Evolutionary conservation across 2,888 invertebrate species (phyloP).

Genomic region (Dryocosmus kuriphilus): DNA sequence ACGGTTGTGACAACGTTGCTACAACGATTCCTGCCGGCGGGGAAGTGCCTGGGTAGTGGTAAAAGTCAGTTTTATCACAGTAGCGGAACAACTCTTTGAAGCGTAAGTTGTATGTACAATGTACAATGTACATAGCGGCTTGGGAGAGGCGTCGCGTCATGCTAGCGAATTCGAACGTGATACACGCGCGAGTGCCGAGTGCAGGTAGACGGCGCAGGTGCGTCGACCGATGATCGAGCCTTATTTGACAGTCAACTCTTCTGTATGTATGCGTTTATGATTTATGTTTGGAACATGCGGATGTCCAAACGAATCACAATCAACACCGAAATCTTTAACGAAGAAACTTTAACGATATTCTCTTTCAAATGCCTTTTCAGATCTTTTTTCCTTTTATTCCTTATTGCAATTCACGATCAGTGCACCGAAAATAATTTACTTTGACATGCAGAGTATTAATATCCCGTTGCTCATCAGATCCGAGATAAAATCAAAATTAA

Average conservation of each 20-base stretch:
- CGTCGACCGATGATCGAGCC: conserved; percentile 42
- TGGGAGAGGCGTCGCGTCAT: not conserved
- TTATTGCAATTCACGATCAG: not conserved
- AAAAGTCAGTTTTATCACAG: too few relatives aligned
- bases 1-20: too few relatives aligned
- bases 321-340: conserved; percentile 31
- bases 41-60: too few relatives aligned
- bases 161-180: conserved; percentile 38
- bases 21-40: too few relatives aligned
- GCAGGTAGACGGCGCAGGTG: conserved; percentile 41
- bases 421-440: conserved; percentile 10
- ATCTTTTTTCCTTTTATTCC: not conserved
- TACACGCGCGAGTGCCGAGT: conserved; percentile 32
- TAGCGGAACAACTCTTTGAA: conserved; percentile 25
- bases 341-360: conserved; percentile 32
- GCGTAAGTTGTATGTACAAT: conserved; percentile 1
- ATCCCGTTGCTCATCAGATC: not conserved
- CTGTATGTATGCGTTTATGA: conserved; percentile 16
- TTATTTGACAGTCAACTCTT: conserved; percentile 36
- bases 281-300: conserved; percentile 37
- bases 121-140: not conserved
- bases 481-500: not conserved
- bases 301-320: conserved; percentile 39
- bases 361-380: not conserved
- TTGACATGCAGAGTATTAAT: not conserved